Base-by-base conservation (phyloP, 2,888 invertebrate genomes). In the Therioaphis trifolii region DNA sequence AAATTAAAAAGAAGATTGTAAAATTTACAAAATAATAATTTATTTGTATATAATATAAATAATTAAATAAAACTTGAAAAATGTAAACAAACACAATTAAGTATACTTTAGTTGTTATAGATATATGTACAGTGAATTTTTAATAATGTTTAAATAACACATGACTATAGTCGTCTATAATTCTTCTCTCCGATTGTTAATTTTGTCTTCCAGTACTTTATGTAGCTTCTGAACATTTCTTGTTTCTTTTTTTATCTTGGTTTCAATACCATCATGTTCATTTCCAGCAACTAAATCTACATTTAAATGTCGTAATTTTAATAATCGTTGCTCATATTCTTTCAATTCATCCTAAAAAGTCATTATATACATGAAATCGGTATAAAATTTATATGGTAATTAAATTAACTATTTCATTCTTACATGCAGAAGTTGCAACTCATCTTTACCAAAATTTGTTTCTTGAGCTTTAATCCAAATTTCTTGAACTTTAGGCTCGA, bases 401-500 rank as follows among this genome's bases (percentile, higher is more conserved):
- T 52, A 78, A 61, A 58, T 80, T 46, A 74, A 76, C 12, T 58
- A 14, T n/a, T 58, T 35, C 21, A n/a, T 61, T 85, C 86, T 87
- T 89, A 93, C 94, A 90, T 94, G 94, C 69, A 98, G 90, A 0
- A 96, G 96, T 84, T 93, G 92, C 15, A 97, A 90, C 89, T 97
- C 97, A 85, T 94, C 93, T 0, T 92, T 90, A 29, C 93, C 92
- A 89, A 98, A 97, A 88, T 96, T 94, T 15, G 93, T 92, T 78
- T 93, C 91, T 24, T 93, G 88, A 3, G 97, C 97, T 84, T 95
- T 90, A 86, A 92, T 92, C 97, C 97, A 98, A 46, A 98, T 89
- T 0, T 94, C 94, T 88, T 95, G 94, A 1, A 97, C 97, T 89
- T 96, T 95, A 0, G 96, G 95, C 87, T 98, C 97, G 66, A 95